phyloP scores from a whole-genome alignment of 2,797 vertebrate species.

The Picus viridis region DNA sequence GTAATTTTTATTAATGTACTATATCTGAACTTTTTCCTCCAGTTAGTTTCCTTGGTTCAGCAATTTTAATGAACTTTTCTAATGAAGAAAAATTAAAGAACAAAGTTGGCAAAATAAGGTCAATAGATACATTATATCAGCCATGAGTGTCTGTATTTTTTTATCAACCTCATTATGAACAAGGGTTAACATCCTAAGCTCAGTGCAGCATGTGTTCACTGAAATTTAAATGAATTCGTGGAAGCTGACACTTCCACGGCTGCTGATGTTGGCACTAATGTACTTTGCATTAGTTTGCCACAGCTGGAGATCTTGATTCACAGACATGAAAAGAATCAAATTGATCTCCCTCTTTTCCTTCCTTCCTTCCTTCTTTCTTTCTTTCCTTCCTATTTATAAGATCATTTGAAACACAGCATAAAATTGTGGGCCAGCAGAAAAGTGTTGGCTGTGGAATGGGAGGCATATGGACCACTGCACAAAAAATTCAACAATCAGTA shows the following conservation, averaged over 20 bases:
- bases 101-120: neutral
- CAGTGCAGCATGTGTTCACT: neutral
- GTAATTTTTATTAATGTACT: neutral
- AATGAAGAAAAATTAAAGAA: conserved; percentile 5
- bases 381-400: neutral
- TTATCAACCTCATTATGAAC: neutral
- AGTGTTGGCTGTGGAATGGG: neutral
- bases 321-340: neutral
- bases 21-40: neutral
- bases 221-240: neutral
- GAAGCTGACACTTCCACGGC: neutral
- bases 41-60: neutral
- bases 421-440: neutral
- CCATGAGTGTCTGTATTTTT: neutral
- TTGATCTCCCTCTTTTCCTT: neutral
- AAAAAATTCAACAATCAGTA: neutral
- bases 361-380: neutral
- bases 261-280: neutral
- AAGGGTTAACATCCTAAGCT: neutral
- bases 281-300: neutral
- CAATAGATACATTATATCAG: neutral
- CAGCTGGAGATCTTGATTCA: neutral
- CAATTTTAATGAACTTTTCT: conserved; percentile 15
- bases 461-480: neutral
- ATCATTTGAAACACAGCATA: neutral